Evolutionary conservation across 1,140 invertebrate genomes (phyloP), one percentile per base, ranked within the genome.

Genomic region (Aphaenogaster floridana): DNA sequence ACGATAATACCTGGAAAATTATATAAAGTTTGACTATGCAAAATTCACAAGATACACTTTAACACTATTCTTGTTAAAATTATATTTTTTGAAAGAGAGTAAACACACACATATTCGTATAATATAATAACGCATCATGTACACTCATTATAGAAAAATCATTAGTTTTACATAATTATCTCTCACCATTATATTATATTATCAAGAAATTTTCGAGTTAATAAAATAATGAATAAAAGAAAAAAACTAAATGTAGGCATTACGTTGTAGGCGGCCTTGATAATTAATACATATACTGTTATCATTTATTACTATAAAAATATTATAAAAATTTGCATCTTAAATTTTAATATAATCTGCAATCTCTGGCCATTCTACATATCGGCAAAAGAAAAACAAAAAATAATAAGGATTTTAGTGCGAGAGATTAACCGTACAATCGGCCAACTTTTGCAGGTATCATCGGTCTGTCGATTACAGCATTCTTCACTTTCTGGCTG

Each of bases 401-500:
- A 52, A 52, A 52, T 68, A 39, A 4, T 52, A 36, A 13, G 3
- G 8, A 66, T 8, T 66, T 79, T 68, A 69, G 2, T 71, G 15
- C 21, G 17, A 66, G 4, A 36, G 28, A 21, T 48, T 54, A 42
- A 42, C 36, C 36, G n/a, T 68, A 7, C 17, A 50, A 21, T 52
- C 3, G 17, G 11, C 17, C n/a, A 28, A 52, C 63, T 80, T 81
- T 52, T 21, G 15, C 8, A 17, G 36, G 13, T 48, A 9, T 50
- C 28, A 50, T 36, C 11, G 13, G 21, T 59, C 36, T 83, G 8
- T 76, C 34, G n/a, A 54, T 50, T 66, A 48, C 39, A 66, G 4
- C 9, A 15, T 63, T 76, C 74, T 63, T 63, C 15, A 69, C 59
- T 69, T 68, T 52, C 45, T 17, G 76, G 8, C 83, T 77, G 88